Conservation (phyloP, 2,888 invertebrate genomes). For the Thumatha senex region DNA sequence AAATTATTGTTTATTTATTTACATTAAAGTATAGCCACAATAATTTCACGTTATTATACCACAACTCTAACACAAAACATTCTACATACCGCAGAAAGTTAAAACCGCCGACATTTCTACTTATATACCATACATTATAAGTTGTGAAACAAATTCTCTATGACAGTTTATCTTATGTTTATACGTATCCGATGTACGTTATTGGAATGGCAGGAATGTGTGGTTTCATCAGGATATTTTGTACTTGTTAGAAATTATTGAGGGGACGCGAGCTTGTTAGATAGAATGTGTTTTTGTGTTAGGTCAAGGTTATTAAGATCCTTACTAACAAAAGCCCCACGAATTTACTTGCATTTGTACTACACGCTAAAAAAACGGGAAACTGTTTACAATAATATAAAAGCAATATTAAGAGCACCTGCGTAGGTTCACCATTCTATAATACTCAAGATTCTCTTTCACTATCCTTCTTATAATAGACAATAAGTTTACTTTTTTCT, state of each 20-base stretch:
- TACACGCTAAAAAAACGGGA: no score
- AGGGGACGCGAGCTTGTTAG: conserved; percentile 5
- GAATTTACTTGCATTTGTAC: no score
- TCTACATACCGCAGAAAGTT: neutral
- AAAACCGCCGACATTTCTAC: conserved; percentile 3
- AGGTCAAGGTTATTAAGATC: conserved; percentile 5
- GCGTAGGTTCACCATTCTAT: no score
- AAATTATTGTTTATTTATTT: no score
- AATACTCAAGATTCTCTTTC: no score
- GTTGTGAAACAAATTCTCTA: conserved; percentile 31
- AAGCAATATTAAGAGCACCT: neutral
- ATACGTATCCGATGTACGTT: conserved; percentile 22
- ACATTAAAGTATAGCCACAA: neutral
- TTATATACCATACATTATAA: conserved; percentile 18
- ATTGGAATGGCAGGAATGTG: conserved; percentile 23
- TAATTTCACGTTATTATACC: no score
- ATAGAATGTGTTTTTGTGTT: conserved; percentile 4
- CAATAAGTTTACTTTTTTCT: no score
- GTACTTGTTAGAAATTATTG: conserved; percentile 19
- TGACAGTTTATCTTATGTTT: conserved; percentile 30
- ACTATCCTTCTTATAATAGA: no score
- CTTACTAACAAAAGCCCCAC: neutral
- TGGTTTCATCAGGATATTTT: conserved; percentile 16
- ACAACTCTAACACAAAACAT: neutral
- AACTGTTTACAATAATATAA: no score